Base-by-base conservation (phyloP, 2,113 vertebrate species). In the Prochilodus magdalenae region DNA sequence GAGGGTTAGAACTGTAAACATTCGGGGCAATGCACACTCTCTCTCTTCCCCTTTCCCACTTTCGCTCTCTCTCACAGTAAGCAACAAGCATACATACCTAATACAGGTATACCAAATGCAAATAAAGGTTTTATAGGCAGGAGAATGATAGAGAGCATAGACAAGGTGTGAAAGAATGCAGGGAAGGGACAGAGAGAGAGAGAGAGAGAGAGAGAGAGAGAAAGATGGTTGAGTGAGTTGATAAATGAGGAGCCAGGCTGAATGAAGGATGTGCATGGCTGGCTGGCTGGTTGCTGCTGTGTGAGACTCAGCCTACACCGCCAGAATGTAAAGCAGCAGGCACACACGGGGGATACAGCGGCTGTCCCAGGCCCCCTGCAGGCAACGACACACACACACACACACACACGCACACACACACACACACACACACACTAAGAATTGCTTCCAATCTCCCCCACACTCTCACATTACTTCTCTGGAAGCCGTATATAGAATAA, bases 261-360 rank as follows among this genome's bases (percentile, higher is more conserved):
- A 83, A 85, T 86, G 81, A 86, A 75, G 77, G 85, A 86, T 88
- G 83, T 88, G 87, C 77, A 83, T 81, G 87, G 85, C 85, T 88
- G 82, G 74, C 73, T 82, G 73, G 63, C 74, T 85, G 57, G 80
- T 79, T 82, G 74, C 73, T 86, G 87, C 85, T 83, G 85, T 88
- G 91, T 89, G 90, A 86, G 86, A 90, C 91, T 92, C 90, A 55
- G 88, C 90, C 86, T 90, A 94, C 87, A 83, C 91, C 12, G 1
- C 24, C 92, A 90, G 94, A 94, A 94, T 94, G 92, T 89, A 88
- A 95, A 95, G 89, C 92, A 87, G 90, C 87, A 82, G 71, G 24
- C 79, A 79, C 84, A 84, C 79, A 76, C 79, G 73, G 70, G 84
- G 84, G 75, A 80, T 86, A 83, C 79, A 87, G 82, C 71, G 82